Evolutionary conservation across 1,140 invertebrate species (phyloP).

Genomic region (Tetragonula clypearis): DNA sequence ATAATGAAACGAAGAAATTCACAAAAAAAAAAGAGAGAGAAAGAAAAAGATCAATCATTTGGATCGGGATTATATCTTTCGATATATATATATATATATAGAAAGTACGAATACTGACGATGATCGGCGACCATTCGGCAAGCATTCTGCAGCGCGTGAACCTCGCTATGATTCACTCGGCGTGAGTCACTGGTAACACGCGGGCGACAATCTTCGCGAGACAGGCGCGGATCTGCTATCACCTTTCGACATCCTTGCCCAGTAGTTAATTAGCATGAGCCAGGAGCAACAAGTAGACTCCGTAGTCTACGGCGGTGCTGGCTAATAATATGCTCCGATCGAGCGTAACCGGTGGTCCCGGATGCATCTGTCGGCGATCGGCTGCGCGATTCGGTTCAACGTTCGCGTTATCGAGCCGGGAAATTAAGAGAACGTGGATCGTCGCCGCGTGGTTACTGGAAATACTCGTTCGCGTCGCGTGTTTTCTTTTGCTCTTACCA

Average conservation of each 20-base stretch:
- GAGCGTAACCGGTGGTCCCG: neutral
- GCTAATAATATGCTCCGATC: neutral
- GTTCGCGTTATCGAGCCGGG: constrained; percentile 1
- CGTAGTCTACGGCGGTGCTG: neutral
- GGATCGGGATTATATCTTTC: no score
- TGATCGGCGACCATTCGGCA: neutral
- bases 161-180: neutral
- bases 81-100: no score
- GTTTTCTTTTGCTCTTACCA: neutral
- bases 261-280: constrained; percentile 7
- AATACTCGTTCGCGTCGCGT: neutral
- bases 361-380: neutral
- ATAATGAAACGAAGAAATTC: no score
- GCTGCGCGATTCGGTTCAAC: neutral
- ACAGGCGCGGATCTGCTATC: neutral
- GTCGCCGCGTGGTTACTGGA: neutral
- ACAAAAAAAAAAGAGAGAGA: no score
- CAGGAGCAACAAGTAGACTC: neutral
- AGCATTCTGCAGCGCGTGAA: neutral
- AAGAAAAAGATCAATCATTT: no score
- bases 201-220: neutral
- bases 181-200: neutral
- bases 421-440: neutral
- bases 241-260: neutral
- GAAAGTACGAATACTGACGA: neutral